Conservation (phyloP, 2,113 vertebrate genomes). For the Perca schrenkii region DNA sequence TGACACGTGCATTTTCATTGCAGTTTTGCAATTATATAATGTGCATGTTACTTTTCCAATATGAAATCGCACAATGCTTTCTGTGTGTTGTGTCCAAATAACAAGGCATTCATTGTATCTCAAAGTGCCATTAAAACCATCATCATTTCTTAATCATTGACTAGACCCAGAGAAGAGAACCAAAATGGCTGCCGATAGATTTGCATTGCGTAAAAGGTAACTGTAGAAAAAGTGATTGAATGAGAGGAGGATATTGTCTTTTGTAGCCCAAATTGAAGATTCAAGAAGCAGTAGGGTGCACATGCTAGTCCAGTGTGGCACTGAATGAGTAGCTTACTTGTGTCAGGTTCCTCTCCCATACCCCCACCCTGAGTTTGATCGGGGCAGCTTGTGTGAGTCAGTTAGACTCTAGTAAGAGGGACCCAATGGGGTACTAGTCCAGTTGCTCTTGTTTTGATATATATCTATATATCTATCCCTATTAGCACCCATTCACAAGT, state of each 20-base stretch:
- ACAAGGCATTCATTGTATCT: not conserved
- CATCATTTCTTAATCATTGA: slow-evolving; percentile 5
- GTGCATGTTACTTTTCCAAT: not conserved
- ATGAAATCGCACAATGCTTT: slow-evolving; percentile 1
- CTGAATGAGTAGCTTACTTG: slow-evolving; percentile 36
- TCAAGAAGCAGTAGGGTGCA: slow-evolving; percentile 14
- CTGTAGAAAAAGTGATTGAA: not conserved
- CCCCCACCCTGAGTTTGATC: slow-evolving; percentile 1
- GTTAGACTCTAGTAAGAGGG: slow-evolving; percentile 17
- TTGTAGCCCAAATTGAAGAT: slow-evolving; percentile 1
- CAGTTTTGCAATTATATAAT: slow-evolving; percentile 17
- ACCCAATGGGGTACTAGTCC: slow-evolving; percentile 25
- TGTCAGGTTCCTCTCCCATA: slow-evolving; percentile 12
- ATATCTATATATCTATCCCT: too few species aligned
- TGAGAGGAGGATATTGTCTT: not conserved
- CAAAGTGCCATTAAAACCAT: slow-evolving; percentile 48
- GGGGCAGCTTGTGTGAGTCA: slow-evolving; percentile 4
- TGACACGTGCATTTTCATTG: not conserved
- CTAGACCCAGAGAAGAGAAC: not conserved
- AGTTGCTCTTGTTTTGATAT: not conserved
- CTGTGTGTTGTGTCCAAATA: slow-evolving; percentile 2
- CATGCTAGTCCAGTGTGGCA: slow-evolving; percentile 5
- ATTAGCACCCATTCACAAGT: slow-evolving; percentile 17
- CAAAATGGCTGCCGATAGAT: not conserved
- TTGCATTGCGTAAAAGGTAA: not conserved